A percentile compares a stretch with the other conserved stretches of the same genome.
Evolutionary conservation across 2,113 vertebrate species (phyloP).

Genomic region (Eulacestoma nigropectus): DNA sequence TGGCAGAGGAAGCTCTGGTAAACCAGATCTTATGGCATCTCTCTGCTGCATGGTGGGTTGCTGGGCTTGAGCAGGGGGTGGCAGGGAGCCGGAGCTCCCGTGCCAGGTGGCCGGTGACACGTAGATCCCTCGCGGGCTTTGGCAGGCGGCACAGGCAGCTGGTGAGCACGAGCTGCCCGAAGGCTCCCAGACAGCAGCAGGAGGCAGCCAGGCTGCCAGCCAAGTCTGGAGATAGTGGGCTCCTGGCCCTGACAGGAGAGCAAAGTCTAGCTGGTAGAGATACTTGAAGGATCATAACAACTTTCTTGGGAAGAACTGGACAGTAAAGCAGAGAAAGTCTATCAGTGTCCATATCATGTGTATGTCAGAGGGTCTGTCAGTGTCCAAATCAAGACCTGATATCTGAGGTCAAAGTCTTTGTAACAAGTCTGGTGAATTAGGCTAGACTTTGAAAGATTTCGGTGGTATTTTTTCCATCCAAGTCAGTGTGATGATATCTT

Average conservation of each 20-base stretch:
- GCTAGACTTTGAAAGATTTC: not conserved
- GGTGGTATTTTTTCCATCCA: not conserved
- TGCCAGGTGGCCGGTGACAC: not conserved
- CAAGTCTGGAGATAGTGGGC: not conserved
- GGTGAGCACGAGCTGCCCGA: not conserved
- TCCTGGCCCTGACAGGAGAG: not conserved
- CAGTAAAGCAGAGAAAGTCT: not conserved
- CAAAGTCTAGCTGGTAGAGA: not conserved
- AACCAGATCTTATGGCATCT: not conserved
- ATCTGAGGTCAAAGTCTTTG: not conserved
- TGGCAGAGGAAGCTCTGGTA: not conserved
- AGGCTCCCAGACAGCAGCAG: slow-evolving; percentile 29
- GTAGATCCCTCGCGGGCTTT: not conserved
- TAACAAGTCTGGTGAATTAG: not conserved
- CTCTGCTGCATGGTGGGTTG: rapidly evolving
- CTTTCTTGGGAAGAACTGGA: not conserved
- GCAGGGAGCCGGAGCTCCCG: not conserved
- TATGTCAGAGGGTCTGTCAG: not conserved
- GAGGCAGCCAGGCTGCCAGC: slow-evolving; percentile 19
- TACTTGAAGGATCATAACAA: not conserved
- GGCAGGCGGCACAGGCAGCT: slow-evolving; percentile 34
- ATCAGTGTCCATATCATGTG: not conserved
- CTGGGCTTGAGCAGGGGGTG: not conserved
- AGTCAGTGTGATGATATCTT: not conserved
- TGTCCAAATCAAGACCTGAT: not conserved